These are phyloP conservation scores for Anneissia japonica DNA, from an alignment of 35 echinoderm and acorn worm genomes.

Conservation along the genomic window DNA sequence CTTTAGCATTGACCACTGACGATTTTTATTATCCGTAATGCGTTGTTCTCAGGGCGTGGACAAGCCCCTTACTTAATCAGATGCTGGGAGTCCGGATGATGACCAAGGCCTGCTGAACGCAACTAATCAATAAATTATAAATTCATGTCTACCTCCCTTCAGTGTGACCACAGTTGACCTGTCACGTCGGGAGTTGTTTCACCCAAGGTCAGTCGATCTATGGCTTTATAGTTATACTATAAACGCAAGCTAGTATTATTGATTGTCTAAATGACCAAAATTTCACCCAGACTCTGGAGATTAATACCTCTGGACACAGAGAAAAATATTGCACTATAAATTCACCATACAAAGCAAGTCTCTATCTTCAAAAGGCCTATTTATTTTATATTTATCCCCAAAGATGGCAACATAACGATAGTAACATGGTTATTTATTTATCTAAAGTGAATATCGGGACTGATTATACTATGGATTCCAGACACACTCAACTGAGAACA, in stretches of 20 bases:
- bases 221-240: not conserved
- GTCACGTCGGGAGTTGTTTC: not conserved
- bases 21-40: not conserved
- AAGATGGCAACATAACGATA: not conserved
- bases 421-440: too few species aligned
- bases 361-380: not conserved
- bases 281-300: too few species aligned
- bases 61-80: not conserved
- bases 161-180: not conserved
- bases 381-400: not conserved
- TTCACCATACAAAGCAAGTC: not conserved
- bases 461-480: not conserved
- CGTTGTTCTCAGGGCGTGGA: too few species aligned
- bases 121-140: not conserved
- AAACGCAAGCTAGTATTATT: not conserved
- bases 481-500: not conserved
- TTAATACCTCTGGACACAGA: constrained; percentile 1
- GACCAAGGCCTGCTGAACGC: not conserved
- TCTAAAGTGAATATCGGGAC: too few species aligned
- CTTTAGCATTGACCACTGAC: not conserved
- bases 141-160: not conserved
- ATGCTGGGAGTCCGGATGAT: not conserved
- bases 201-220: not conserved
- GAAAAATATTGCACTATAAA: not conserved
- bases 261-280: not conserved